Conservation (phyloP, 2,113 vertebrate genomes). For the Sciurus niger region DNA sequence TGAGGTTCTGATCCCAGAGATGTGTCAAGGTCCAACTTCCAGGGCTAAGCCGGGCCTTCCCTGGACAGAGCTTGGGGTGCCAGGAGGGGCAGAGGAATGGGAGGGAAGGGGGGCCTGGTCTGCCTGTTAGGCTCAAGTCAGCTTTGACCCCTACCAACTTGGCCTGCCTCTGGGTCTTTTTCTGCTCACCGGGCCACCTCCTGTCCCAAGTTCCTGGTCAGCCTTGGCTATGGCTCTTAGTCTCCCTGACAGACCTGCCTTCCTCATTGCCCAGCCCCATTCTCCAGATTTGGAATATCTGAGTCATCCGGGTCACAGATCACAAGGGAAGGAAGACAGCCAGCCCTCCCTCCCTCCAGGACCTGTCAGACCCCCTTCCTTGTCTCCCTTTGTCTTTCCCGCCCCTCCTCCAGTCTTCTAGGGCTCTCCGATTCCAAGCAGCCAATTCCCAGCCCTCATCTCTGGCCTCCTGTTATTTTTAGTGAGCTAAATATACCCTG, state of each 20-base stretch:
- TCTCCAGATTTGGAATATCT: conserved; percentile 17
- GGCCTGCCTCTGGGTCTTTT: not conserved
- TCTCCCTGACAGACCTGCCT: not conserved
- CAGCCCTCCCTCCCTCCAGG: not conserved
- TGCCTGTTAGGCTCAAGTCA: not conserved
- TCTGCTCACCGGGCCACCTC: not conserved
- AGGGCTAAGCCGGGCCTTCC: not conserved
- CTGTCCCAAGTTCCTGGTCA: not conserved
- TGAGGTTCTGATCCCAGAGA: not conserved
- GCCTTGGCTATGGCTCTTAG: not conserved
- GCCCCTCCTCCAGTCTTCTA: not conserved
- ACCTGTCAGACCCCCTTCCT: conserved; percentile 53
- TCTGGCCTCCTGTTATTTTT: conserved; percentile 74
- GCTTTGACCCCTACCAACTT: not conserved
- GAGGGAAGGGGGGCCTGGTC: not conserved
- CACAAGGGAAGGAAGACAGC: conserved; percentile 26
- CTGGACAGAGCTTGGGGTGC: not conserved
- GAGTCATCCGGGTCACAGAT: conserved; percentile 66
- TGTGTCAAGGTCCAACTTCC: not conserved
- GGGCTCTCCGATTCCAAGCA: not conserved
- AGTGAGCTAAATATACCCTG: conserved; percentile 78
- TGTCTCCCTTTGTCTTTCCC: conserved; percentile 1
- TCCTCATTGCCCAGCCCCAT: not conserved
- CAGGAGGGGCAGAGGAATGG: not conserved
- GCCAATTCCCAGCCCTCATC: conserved; percentile 35